Percentiles rank a stretch among this genome's conserved stretches.
Evolutionary conservation across 2,113 vertebrate species (phyloP).

Genomic region (Vanacampus margaritifer): DNA sequence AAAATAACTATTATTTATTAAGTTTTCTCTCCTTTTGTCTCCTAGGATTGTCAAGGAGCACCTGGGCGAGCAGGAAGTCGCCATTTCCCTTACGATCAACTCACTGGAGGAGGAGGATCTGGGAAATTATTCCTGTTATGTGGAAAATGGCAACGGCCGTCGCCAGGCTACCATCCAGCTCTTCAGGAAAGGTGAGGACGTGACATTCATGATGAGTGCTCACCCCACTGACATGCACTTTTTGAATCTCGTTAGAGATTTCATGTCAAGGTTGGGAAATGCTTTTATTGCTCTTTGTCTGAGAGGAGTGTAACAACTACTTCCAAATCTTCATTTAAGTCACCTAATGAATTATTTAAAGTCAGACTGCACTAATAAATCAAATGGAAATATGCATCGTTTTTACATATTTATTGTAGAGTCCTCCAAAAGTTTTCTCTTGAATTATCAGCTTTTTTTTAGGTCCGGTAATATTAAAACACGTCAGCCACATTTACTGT

Average conservation of each 20-base stretch:
- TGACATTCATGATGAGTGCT: not conserved
- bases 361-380: not conserved
- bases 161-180: constrained; percentile 90
- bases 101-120: constrained; percentile 91
- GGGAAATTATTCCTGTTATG: constrained; percentile 97
- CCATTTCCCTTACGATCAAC: constrained; percentile 91
- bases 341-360: constrained; percentile 22
- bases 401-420: not conserved
- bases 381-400: not conserved
- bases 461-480: no score
- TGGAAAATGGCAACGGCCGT: constrained; percentile 93
- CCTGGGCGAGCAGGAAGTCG: constrained; percentile 95
- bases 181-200: constrained; percentile 84
- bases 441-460: not conserved
- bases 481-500: no score
- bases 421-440: not conserved
- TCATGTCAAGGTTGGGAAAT: not conserved
- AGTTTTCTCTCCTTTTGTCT: constrained; percentile 26
- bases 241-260: not conserved
- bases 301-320: constrained; percentile 13
- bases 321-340: constrained; percentile 26
- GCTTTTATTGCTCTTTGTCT: constrained; percentile 1
- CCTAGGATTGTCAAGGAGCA: constrained; percentile 90
- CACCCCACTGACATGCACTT: not conserved
- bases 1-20: no score